phyloP scores from a whole-genome alignment of 2,888 invertebrate species.

The Nephrotoma guestfalica region DNA sequence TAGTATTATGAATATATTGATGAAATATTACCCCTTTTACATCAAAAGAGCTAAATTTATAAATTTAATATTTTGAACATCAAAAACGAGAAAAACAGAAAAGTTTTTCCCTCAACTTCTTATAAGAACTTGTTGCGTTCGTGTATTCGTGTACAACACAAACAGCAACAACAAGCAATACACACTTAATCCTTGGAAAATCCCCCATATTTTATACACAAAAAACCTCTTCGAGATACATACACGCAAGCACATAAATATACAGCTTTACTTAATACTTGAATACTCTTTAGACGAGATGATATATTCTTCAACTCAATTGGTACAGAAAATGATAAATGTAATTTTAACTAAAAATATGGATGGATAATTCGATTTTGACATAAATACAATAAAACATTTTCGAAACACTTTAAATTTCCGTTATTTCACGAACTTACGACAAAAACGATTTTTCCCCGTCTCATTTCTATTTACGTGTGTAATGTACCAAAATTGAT shows the following conservation, averaged over 20 bases:
- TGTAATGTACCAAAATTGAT: not conserved
- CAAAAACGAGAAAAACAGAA: not conserved
- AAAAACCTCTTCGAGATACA: not conserved
- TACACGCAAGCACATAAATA: not conserved
- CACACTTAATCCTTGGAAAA: not conserved
- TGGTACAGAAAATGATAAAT: not conserved
- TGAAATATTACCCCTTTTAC: not conserved
- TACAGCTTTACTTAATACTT: not conserved
- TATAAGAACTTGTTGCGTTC: not conserved
- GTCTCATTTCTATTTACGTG: not conserved
- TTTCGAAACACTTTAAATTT: not conserved
- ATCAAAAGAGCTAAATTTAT: not conserved
- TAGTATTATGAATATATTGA: not conserved
- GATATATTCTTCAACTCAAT: not conserved
- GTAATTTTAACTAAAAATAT: not conserved
- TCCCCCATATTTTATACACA: not conserved
- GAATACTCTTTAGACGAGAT: not conserved
- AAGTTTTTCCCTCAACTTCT: not conserved
- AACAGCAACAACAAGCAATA: not conserved
- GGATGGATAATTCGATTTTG: not conserved
- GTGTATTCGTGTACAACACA: not conserved
- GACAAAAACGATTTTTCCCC: not conserved
- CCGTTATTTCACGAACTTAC: not conserved
- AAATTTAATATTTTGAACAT: not conserved
- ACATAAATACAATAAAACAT: not conserved